phyloP scores from a whole-genome alignment of 2,888 invertebrate genomes.

The Cheilosia variabilis region DNA sequence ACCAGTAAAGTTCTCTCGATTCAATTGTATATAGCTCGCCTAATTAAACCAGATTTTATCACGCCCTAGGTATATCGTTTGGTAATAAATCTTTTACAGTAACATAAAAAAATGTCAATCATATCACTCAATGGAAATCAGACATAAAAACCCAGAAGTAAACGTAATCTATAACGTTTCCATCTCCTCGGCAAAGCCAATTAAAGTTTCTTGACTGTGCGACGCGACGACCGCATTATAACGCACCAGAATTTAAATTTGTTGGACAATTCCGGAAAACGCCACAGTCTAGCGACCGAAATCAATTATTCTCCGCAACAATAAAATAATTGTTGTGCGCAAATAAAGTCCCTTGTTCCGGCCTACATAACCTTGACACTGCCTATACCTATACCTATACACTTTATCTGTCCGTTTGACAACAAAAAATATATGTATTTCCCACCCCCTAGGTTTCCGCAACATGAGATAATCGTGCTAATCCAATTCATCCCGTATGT shows the following conservation, averaged over 20 bases:
- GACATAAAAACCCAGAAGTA: constrained; percentile 10
- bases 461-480: constrained; percentile 45
- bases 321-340: constrained; percentile 7
- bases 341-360: constrained; percentile 33
- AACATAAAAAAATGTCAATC: constrained; percentile 17
- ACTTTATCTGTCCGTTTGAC: constrained; percentile 9
- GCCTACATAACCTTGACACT: constrained; percentile 52
- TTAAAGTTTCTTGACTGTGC: constrained; percentile 35
- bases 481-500: constrained; percentile 26
- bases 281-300: constrained; percentile 1
- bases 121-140: constrained; percentile 1
- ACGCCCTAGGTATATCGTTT: too few relatives aligned
- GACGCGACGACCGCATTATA: constrained; percentile 2
- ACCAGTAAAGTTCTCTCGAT: too few relatives aligned
- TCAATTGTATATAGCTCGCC: too few relatives aligned
- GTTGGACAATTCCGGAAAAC: constrained; percentile 11
- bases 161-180: constrained; percentile 5
- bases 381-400: constrained; percentile 13
- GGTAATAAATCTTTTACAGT: background rate
- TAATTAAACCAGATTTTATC: too few relatives aligned
- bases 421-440: constrained; percentile 12
- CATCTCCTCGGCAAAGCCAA: constrained; percentile 22
- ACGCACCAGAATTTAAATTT: constrained; percentile 8
- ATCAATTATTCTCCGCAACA: background rate
- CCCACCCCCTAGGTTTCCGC: background rate